Base-by-base conservation (phyloP, 2,888 invertebrate species). In the Altica lythri region DNA sequence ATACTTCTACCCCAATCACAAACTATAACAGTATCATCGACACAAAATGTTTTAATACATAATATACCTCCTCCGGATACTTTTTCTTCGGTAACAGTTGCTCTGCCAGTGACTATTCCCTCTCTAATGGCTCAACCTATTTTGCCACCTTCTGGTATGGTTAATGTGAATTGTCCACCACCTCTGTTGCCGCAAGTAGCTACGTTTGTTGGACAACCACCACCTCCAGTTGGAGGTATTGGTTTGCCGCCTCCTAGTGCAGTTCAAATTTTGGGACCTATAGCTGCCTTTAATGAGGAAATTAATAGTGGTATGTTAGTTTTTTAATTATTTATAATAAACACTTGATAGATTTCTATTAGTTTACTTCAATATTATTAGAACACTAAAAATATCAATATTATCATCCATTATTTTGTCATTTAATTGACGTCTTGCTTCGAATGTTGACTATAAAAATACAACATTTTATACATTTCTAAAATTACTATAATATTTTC, bases 111-210 rank as follows among this genome's bases (percentile, higher is more conserved):
- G 18, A 42, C 27, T 30, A 76, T 77, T 32, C 77, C 77, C 2
- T 72, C 77, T 2, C 59, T 77, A 34, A 75, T 77, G 73, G 75
- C 76, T 2, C 75, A 76, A 59, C 75, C 76, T 1, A 71, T 77
- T 27, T 57, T 77, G 37, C 77, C 77, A 9, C 77, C 77, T 1
- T 72, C 73, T 6, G 70, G 70, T 19, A 66, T 70, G 65, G 52
- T 64, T 10, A 59, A 69, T 34, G 59, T 72, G 9, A 62, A 34
- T 32, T 62, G 63, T 18, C 67, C 68, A 2, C 67, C 66, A 13
- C 55, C 50, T 12, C 47, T 50, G 8, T 19, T 58, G 16, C 19
- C 61, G 37, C 68, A 69, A 5, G 72, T 73, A 6, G 73, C 74
- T 1, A 68, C 69, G 8, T 72, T 72, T 60, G 65, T 74, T 32